Base-by-base conservation (phyloP, 2,797 vertebrate genomes). In the Typhlichthys eigenmanni region DNA sequence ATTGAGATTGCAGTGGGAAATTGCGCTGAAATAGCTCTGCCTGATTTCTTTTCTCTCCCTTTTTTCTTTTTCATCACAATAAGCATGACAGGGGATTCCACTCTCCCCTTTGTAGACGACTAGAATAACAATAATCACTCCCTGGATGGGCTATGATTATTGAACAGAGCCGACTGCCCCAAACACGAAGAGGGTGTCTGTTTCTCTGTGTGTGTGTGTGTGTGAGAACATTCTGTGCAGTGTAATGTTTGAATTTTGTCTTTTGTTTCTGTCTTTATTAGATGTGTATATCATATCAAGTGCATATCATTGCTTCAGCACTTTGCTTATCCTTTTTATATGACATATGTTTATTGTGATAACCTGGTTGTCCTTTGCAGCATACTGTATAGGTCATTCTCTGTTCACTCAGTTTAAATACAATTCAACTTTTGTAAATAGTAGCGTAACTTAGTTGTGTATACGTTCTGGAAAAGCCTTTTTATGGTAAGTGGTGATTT, bases 1-100 rank as follows among this genome's bases (percentile, higher is more conserved):
- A 95, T 96, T 95, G 94, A 97, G 95, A 95, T 97, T 95, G 95
- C 91, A 74, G 84, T 74, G 91, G 90, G 92, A 95, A 98, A 98
- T 96, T 95, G 91, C 93, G 92, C 92, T 72, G 55, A 93, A 94
- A 92, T 95, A 76, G 83, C 85, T 72, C 63, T 81, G 89, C 88
- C 85, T 81, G 79, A 75, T 93, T 93, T 60, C 72, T 55, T 48
- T 46, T 6, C 9, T 43, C 13, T n/a, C 24, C 16, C 24, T 12
- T 45, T 73, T 62, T 54, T 13, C 17, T 9, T 1, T 5, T 12
- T 75, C 50, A 91, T 92, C 89, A 87, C 85, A 70, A 85, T 71
- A 82, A 79, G 89, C 87, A 86, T 84, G 85, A 85, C 80, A 81
- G 88, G 84, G 85, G 86, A 87, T 91, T 89, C 89, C 80, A 83